Conservation (phyloP, 2,113 vertebrate genomes). For the Cephalopholis sonnerati region DNA sequence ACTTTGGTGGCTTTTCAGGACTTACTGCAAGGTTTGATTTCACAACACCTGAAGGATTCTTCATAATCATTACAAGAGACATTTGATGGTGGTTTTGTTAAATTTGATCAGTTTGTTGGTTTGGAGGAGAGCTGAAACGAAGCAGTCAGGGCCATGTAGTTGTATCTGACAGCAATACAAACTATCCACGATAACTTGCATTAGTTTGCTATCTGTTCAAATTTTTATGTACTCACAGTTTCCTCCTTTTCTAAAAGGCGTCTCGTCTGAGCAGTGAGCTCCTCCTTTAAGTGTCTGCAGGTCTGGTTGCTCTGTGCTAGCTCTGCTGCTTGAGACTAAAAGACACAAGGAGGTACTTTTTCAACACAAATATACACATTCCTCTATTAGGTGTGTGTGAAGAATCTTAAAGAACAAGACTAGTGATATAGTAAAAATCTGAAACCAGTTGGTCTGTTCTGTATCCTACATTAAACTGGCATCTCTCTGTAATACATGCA, state of each 20-base stretch:
- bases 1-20: neutral
- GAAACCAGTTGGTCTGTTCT: neutral
- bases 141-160: neutral
- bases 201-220: neutral
- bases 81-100: neutral
- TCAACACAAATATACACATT: neutral
- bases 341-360: neutral
- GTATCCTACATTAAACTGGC: neutral
- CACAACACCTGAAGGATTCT: neutral
- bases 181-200: neutral
- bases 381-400: neutral
- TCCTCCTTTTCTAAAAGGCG: slow-evolving; percentile 4
- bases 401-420: neutral
- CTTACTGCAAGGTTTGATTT: neutral
- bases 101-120: neutral
- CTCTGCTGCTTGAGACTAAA: slow-evolving; percentile 3
- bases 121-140: neutral
- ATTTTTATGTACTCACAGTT: slow-evolving; percentile 14
- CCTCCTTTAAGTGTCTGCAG: neutral
- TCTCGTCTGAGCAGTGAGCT: slow-evolving; percentile 4
- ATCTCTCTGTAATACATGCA: neutral
- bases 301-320: neutral
- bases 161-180: neutral
- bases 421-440: neutral
- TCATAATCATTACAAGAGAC: neutral